Conservation (phyloP, 53 echinoderm and acorn worm species). For the Patiria pectinifera region DNA sequence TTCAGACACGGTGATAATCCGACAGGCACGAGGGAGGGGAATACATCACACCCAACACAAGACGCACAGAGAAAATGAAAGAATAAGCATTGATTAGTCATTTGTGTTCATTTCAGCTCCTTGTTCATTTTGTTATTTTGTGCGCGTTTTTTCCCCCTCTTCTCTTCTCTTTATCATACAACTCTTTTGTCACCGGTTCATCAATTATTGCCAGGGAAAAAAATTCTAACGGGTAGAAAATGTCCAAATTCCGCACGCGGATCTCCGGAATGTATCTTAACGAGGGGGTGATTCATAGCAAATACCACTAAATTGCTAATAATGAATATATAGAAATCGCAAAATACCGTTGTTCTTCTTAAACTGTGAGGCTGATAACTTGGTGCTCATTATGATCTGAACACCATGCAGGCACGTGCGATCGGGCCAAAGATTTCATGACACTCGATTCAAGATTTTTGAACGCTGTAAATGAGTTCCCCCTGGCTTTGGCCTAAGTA, state of each 20-base stretch:
- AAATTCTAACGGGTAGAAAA: neutral
- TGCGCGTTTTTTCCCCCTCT: neutral
- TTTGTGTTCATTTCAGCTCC: conserved; percentile 31
- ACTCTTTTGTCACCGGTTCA: neutral
- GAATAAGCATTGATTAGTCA: conserved; percentile 34
- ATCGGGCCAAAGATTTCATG: no score
- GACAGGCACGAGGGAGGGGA: conserved; percentile 8
- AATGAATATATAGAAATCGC: no score
- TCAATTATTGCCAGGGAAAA: neutral
- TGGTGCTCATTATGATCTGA: no score
- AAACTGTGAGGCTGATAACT: neutral
- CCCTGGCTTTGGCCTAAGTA: no score
- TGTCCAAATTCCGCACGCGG: no score
- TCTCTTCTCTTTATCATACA: neutral
- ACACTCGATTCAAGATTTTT: no score
- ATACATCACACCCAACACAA: neutral
- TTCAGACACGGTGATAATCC: neutral
- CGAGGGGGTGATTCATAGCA: no score
- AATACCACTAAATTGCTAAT: no score
- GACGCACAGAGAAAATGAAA: neutral
- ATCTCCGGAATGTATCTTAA: no score
- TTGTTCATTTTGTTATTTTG: conserved; percentile 18
- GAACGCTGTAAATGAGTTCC: no score
- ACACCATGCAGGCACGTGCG: no score
- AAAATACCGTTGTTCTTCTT: no score